These are phyloP conservation scores for Bombus pyrosoma DNA, from an alignment of 1,140 invertebrate species.

Conservation along the genomic window DNA sequence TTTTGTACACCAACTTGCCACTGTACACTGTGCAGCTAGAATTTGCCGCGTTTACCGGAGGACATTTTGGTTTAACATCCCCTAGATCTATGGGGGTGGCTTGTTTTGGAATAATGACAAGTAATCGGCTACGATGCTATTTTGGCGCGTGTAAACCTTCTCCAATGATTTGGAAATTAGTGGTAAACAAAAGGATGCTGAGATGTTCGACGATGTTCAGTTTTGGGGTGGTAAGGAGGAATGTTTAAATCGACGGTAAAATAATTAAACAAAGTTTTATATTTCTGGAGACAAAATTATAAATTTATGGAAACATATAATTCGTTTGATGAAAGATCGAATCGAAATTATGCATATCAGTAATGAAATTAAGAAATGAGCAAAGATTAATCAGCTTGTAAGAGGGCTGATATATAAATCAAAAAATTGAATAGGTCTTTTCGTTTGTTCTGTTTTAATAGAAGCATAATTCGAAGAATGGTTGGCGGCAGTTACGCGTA, in stretches of 20 bases:
- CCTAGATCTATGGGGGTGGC: background rate
- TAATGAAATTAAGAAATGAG: too few relatives aligned
- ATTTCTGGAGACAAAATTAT: background rate
- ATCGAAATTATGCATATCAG: too few relatives aligned
- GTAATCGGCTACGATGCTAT: constrained; percentile 10
- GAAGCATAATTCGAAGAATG: background rate
- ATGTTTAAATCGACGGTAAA: too few relatives aligned
- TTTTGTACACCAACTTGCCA: background rate
- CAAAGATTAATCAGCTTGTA: too few relatives aligned
- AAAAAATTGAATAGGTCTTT: background rate
- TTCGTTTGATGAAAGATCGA: too few relatives aligned
- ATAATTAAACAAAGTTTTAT: too few relatives aligned
- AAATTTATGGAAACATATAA: background rate
- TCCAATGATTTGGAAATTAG: background rate
- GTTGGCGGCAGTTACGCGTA: background rate
- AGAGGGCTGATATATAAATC: background rate
- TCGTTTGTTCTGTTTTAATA: background rate
- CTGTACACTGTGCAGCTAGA: too few relatives aligned
- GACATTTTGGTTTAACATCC: constrained; percentile 1
- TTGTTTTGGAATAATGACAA: background rate
- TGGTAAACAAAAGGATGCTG: too few relatives aligned
- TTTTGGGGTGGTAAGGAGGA: too few relatives aligned
- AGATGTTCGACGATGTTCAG: too few relatives aligned
- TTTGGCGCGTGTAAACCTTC: background rate
- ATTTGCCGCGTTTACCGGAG: background rate